These are phyloP conservation scores for Myocastor coypus DNA, from an alignment of 2,113 vertebrate species.

Conservation along the genomic window DNA sequence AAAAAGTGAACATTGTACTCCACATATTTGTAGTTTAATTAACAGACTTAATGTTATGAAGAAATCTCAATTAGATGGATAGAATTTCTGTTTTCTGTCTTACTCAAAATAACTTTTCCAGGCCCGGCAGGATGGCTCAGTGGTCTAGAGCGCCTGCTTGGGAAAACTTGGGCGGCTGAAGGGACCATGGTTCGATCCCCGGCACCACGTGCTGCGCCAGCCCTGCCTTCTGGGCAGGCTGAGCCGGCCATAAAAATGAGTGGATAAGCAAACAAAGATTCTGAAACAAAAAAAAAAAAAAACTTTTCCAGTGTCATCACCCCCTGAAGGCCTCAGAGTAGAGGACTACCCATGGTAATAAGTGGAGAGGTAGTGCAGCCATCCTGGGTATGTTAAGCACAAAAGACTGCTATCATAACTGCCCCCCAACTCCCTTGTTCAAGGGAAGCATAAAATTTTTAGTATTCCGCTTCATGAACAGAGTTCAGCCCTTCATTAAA, in stretches of 20 bases:
- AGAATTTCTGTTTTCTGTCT: background rate
- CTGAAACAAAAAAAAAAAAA: too few relatives aligned
- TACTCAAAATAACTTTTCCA: background rate
- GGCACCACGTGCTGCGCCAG: too few relatives aligned
- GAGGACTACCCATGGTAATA: background rate
- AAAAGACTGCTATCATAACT: constrained; percentile 1
- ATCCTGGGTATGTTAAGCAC: background rate
- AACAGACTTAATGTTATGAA: constrained; percentile 37
- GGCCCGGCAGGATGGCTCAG: too few relatives aligned
- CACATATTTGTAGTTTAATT: constrained; percentile 34
- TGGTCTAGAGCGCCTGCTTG: too few relatives aligned
- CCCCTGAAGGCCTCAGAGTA: constrained; percentile 21
- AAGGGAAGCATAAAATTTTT: constrained; percentile 51
- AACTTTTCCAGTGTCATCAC: constrained; percentile 11
- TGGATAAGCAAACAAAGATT: too few relatives aligned
- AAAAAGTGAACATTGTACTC: background rate
- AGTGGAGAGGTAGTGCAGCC: background rate
- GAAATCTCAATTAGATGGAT: background rate
- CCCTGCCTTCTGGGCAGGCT: too few relatives aligned
- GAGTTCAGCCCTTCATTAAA: constrained; percentile 58
- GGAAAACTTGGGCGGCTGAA: too few relatives aligned
- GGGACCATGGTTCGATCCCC: too few relatives aligned
- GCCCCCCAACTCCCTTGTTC: background rate
- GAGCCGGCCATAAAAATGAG: too few relatives aligned
- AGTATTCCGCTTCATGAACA: constrained; percentile 70